Percentiles rank a stretch among this genome's conserved stretches.
Evolutionary conservation across 2,888 invertebrate species (phyloP).

Genomic region (Pterostichus niger): DNA sequence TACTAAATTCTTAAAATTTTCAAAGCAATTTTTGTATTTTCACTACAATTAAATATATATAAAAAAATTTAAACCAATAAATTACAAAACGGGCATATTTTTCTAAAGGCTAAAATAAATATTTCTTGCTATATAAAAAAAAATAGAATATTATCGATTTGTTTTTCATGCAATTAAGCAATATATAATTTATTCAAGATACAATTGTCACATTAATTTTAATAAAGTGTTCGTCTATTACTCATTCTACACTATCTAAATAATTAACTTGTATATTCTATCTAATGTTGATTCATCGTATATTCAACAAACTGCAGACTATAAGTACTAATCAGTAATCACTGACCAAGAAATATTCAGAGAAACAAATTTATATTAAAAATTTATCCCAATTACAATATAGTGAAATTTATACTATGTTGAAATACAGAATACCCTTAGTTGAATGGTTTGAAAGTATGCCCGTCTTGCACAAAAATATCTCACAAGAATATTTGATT

Average conservation of each 20-base stretch:
- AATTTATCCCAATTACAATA: too few species aligned
- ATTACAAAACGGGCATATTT: constrained; percentile 27
- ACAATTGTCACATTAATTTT: too few species aligned
- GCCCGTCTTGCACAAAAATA: constrained; percentile 8
- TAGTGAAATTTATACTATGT: too few species aligned
- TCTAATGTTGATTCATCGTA: too few species aligned
- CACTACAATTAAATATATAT: constrained; percentile 19
- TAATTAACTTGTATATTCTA: too few species aligned
- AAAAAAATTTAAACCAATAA: background rate
- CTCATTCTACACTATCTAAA: too few species aligned
- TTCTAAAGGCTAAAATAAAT: background rate
- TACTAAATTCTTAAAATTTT: constrained; percentile 28
- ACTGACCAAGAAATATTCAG: too few species aligned
- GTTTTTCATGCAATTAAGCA: constrained; percentile 10
- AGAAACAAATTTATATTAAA: too few species aligned
- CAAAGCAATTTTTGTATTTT: constrained; percentile 18
- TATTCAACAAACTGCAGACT: too few species aligned
- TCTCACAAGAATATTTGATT: background rate
- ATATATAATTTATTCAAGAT: background rate
- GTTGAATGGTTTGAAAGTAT: background rate
- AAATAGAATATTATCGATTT: background rate
- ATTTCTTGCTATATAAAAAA: background rate
- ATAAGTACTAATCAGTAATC: too few species aligned
- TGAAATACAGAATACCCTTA: too few species aligned
- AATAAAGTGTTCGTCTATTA: too few species aligned